Evolutionary conservation across 1,140 invertebrate genomes (phyloP), one percentile per base, ranked within the genome.

Genomic region (Streblospio benedicti): DNA sequence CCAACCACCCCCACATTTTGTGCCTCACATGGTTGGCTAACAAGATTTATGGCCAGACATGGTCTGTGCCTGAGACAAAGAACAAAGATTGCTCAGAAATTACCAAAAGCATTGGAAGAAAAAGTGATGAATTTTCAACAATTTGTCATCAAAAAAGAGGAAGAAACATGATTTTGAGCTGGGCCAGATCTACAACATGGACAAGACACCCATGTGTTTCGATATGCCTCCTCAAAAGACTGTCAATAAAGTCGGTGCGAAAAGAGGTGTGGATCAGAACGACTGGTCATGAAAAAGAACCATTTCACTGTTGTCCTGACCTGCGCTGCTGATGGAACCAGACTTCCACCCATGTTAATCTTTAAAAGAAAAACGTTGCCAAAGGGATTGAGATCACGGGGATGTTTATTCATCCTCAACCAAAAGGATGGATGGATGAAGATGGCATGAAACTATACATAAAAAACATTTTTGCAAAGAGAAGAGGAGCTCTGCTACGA

Each of bases 121-220:
- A 65, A 67, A 57, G 41, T 61, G 0, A 59, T 49, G 9, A 50
- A 3, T 1, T 65, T 63, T 35, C 56, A 63, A 1, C 51, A 53
- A 25, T 65, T 67, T 43, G 43, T 64, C 0, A 53, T 53, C 12
- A n/a, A 52, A 60, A n/a, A 25, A 60, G 43, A 30, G 52, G 14
- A 65, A 63, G 47, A 16, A 5, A 12, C 14, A 57, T 41, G 30
- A 38, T 2, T 61, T 45, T 23, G 51, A 47, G 31, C 33, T 62
- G 4, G 54, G n/a, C 6, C n/a, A 28, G 6, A 67, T 62, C 25
- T 56, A 41, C 28, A 67, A 69, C 49, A 70, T 67, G 63, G 67
- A 70, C 33, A 62, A 70, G 47, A 59, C 45, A 14, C 63, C 60
- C 2, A 32, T 68, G 55, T 60, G 55, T 14, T 65, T 62, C 47